A percentile compares a stretch with the other conserved stretches of the same genome.
Evolutionary conservation across 2,797 vertebrate species (phyloP).

Genomic region (Pangasius djambal): DNA sequence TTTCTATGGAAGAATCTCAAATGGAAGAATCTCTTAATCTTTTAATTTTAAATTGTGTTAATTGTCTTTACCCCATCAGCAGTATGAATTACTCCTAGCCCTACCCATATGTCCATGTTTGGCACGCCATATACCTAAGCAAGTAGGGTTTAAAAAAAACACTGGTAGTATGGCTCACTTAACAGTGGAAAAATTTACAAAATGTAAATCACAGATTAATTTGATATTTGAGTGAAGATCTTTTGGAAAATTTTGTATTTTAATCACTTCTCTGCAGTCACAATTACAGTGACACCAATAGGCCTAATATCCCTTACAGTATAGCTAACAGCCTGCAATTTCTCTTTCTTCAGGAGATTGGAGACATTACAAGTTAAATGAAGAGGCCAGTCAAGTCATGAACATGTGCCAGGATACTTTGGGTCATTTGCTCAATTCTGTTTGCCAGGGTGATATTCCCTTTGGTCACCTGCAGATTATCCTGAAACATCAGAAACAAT

Average conservation of each 20-base stretch:
- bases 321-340: background rate
- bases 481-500: conserved; percentile 61
- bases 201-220: background rate
- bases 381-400: conserved; percentile 59
- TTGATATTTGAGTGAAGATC: background rate
- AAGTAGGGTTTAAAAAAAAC: background rate
- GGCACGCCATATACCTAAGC: background rate
- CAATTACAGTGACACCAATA: background rate
- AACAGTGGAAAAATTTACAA: background rate
- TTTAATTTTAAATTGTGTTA: background rate
- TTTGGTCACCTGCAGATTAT: conserved; percentile 66
- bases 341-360: conserved; percentile 59
- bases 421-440: conserved; percentile 57
- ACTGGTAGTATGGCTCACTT: background rate
- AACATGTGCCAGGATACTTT: conserved; percentile 51
- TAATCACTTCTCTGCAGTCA: background rate
- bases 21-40: background rate
- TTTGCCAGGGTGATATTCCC: conserved; percentile 65
- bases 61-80: background rate
- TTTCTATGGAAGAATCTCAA: background rate
- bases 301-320: background rate
- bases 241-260: background rate
- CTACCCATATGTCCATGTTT: background rate
- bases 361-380: conserved; percentile 60
- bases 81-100: background rate